A percentile compares a stretch with the other conserved stretches of the same genome.
These are phyloP conservation scores for Phoenicopterus ruber DNA, from an alignment of 2,113 vertebrate genomes.

Conservation along the genomic window DNA sequence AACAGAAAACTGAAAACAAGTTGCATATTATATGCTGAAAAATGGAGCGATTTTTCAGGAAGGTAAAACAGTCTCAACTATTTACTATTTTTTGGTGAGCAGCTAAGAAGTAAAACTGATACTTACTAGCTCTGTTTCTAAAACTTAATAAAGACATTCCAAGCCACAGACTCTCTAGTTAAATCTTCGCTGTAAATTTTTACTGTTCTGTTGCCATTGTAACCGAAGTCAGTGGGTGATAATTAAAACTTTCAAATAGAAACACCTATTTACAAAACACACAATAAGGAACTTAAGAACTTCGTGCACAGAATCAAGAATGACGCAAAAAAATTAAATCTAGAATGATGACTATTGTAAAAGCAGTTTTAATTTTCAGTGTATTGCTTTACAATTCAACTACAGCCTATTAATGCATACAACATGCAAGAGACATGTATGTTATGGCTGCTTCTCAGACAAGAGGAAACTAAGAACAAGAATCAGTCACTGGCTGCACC, in stretches of 20 bases:
- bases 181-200: background rate
- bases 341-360: background rate
- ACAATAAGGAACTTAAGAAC: background rate
- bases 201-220: constrained; percentile 9
- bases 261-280: constrained; percentile 2
- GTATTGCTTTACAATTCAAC: background rate
- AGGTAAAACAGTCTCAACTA: background rate
- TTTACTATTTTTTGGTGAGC: background rate
- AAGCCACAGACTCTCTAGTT: constrained; percentile 15
- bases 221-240: constrained; percentile 8
- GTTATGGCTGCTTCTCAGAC: background rate
- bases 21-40: background rate
- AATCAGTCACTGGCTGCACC: background rate
- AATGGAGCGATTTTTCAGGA: background rate
- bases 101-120: constrained; percentile 10
- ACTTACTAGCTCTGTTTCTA: constrained; percentile 3
- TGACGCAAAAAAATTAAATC: background rate
- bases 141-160: constrained; percentile 5
- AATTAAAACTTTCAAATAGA: constrained; percentile 19
- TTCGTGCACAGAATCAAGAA: background rate
- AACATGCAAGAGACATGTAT: background rate
- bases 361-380: background rate
- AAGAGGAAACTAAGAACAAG: background rate
- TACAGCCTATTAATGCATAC: background rate
- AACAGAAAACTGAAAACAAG: background rate